Base-by-base conservation (phyloP, 1,140 invertebrate species). In the Dinoponera quadriceps region DNA sequence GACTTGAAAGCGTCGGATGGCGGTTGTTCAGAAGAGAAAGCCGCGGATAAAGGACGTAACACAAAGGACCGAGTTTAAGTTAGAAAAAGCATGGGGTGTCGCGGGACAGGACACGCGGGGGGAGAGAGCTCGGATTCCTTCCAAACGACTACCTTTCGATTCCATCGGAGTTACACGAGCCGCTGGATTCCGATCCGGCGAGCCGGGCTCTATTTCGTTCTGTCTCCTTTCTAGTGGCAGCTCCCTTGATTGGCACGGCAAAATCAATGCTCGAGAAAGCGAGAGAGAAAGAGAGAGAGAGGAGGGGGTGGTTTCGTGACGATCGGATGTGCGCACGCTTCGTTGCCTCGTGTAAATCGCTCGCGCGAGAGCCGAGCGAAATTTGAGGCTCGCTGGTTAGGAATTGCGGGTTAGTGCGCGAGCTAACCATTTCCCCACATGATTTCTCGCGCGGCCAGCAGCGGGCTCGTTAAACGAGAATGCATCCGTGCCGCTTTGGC, bases 111-210 rank as follows among this genome's bases (percentile, higher is more conserved):
- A 18, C 16, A 51, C 14, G 49, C 22, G 44, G 51, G 18, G 25
- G 62, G 51, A 60, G 62, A 22, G 48, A 20, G 38, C 48, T 49
- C 68, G 82, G 80, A 85, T 88, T 87, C 73, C 74, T 89, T 89
- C 85, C 87, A 48, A 88, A 59, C 66, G 87, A 84, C 59, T 89
- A 81, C 81, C 51, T 82, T 82, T 85, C 78, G 86, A 89, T 87
- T 89, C 83, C 75, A 49, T 16, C 55, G 75, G 72, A 83, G 85
- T 89, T 85, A 85, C 74, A 86, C 85, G 86, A 87, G 49, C 69
- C 82, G 82, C 49, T 88, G 85, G 55, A 81, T 88, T 60, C 82
- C 57, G 66, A 84, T 83, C 75, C 75, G 18, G 20, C 55, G 57
- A 83, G 66, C 25, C 22, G 72, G 59, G 5, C 44, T 75, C 38